phyloP scores from a whole-genome alignment of 1,140 invertebrate species.

The Drosophila tsacasi region DNA sequence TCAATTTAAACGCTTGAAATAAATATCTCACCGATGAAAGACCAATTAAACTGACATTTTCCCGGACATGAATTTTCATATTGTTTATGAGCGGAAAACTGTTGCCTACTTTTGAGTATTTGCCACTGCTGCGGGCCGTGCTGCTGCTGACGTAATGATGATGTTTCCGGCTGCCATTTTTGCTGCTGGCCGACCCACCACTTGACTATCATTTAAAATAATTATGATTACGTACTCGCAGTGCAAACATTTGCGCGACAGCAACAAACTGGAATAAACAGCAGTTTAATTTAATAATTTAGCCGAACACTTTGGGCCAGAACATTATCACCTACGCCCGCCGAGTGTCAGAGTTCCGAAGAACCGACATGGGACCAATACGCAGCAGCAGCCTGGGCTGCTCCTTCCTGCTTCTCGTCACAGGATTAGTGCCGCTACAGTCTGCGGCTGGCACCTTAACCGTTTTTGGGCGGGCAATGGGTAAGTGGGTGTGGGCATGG shows the following conservation, averaged over 20 bases:
- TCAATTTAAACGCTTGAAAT: conserved; percentile 11
- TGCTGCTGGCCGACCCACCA: conserved; percentile 26
- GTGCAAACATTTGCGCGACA: conserved; percentile 22
- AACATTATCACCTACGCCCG: conserved; percentile 44
- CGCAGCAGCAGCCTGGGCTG: conserved; percentile 59
- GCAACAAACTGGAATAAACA: conserved; percentile 46
- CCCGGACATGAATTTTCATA: conserved; percentile 5
- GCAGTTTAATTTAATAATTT: conserved; percentile 77
- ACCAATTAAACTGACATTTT: conserved; percentile 28
- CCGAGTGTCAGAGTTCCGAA: conserved; percentile 19
- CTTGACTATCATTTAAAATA: conserved; percentile 68
- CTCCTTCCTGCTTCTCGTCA: conserved; percentile 62
- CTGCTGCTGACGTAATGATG: background rate
- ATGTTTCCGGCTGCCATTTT: conserved; percentile 31
- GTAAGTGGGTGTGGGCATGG: conserved; percentile 6
- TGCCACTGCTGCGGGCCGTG: conserved; percentile 6
- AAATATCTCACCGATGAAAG: conserved; percentile 2
- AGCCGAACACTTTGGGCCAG: conserved; percentile 64
- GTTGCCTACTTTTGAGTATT: conserved; percentile 55
- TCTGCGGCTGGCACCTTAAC: background rate
- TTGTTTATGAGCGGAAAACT: conserved; percentile 19
- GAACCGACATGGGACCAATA: conserved; percentile 74
- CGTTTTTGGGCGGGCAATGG: conserved; percentile 20
- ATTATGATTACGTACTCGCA: conserved; percentile 52
- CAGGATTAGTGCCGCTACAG: conserved; percentile 54